Conservation (phyloP, 2,888 invertebrate species). For the Tipula confusa region DNA sequence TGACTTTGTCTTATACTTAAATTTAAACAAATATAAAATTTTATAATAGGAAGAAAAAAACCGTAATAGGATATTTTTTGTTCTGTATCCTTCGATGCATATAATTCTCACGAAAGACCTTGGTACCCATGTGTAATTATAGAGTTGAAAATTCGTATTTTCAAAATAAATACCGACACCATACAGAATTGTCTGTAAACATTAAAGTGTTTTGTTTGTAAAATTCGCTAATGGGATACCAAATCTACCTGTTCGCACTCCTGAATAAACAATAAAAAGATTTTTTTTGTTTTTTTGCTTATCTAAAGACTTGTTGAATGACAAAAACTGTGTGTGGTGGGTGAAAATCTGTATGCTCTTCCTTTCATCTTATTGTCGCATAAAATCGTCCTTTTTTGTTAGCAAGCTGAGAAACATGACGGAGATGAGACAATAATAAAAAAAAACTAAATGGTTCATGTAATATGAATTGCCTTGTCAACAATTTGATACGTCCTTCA, state of each 20-base stretch:
- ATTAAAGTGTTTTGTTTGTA: not conserved
- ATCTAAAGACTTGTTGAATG: not conserved
- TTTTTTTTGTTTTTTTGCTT: not conserved
- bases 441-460: not conserved
- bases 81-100: too few species aligned
- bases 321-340: constrained; percentile 25
- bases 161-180: not conserved
- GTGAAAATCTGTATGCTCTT: not conserved
- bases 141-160: not conserved
- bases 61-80: not conserved
- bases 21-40: not conserved
- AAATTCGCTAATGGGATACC: not conserved
- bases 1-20: not conserved
- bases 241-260: constrained; percentile 5
- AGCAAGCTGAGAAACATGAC: not conserved
- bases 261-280: not conserved
- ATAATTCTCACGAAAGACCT: not conserved
- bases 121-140: not conserved
- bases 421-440: not conserved
- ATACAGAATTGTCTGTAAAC: not conserved
- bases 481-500: constrained; percentile 12
- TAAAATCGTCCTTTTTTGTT: not conserved
- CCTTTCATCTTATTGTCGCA: not conserved
- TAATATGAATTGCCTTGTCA: not conserved
- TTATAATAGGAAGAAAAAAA: not conserved